Evolutionary conservation across 2,113 vertebrate genomes (phyloP), one percentile per base, ranked within the genome.

Genomic region (Globicephala melas): DNA sequence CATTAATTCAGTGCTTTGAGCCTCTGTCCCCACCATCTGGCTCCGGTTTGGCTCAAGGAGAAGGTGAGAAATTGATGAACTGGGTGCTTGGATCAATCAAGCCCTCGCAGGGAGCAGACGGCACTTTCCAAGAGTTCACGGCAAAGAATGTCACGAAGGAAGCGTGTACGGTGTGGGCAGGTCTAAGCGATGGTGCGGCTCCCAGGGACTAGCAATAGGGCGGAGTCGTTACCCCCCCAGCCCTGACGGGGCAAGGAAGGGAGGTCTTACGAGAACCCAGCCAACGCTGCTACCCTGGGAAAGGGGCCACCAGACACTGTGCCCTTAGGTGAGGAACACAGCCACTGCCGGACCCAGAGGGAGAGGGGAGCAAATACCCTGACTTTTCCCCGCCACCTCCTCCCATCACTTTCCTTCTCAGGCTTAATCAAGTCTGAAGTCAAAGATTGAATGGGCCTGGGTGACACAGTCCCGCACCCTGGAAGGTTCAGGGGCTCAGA

Each of bases 221-320:
- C n/a, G 28, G 2, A 10, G 58, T n/a, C 23, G 0, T 62, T 28
- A 8, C 8, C 20, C 5, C 3, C 18, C 18, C 10, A 12, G 53
- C 47, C 36, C n/a, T n/a, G 20, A 38, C 20, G 28, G 25, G 26
- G 6, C 1, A 8, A 89, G 26, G 38, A 81, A 15, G 44, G 21
- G 47, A 1, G 2, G 20, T n/a, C 23, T 38, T 7, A n/a, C 15
- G 31, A n/a, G 31, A 28, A 70, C 18, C 2, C n/a, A n/a, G 44
- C 13, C 7, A 3, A 21, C 8, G 23, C 20, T 1, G 26, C n/a
- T 28, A 5, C 13, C 14, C n/a, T n/a, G 84, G 60, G 31, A 33
- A 41, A 36, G 12, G 55, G 3, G 21, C 36, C 12, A 6, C 31
- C 1, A 14, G 87, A 73, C 38, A 4, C 38, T 13, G 14, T 13